These are phyloP conservation scores for Centropyge bicolor DNA, from an alignment of 2,797 vertebrate genomes.

Conservation along the genomic window DNA sequence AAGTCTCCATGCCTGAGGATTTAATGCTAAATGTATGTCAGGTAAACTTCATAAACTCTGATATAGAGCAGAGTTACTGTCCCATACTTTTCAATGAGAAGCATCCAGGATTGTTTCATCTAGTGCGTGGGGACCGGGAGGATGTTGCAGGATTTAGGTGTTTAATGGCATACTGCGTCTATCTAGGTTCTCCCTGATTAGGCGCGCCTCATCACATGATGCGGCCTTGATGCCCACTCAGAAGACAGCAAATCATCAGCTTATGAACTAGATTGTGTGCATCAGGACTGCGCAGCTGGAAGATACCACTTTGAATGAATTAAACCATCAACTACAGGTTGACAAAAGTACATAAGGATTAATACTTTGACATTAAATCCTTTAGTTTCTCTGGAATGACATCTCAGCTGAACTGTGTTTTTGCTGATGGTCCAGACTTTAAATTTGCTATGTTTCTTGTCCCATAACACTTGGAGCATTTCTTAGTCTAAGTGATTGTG, in stretches of 20 bases:
- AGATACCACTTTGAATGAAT: too few species aligned
- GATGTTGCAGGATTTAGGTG: neutral
- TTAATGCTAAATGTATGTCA: too few species aligned
- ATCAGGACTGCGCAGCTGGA: neutral
- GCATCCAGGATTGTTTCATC: too few species aligned
- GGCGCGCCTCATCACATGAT: neutral
- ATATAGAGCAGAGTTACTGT: too few species aligned
- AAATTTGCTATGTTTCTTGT: neutral
- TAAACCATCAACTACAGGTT: neutral
- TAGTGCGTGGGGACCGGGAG: too few species aligned
- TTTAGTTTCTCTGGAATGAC: neutral
- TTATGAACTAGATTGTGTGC: neutral
- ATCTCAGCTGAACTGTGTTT: neutral
- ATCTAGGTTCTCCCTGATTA: neutral
- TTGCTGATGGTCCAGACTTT: too few species aligned
- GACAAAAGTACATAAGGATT: neutral
- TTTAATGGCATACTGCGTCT: neutral
- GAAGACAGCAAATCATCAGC: neutral
- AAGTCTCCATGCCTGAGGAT: neutral
- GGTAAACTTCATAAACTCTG: too few species aligned
- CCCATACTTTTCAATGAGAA: too few species aligned
- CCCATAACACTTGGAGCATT: neutral
- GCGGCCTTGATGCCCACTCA: neutral
- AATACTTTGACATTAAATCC: neutral
- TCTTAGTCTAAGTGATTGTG: neutral